These are phyloP conservation scores for Pterostichus niger DNA, from an alignment of 2,888 invertebrate species.

Conservation along the genomic window DNA sequence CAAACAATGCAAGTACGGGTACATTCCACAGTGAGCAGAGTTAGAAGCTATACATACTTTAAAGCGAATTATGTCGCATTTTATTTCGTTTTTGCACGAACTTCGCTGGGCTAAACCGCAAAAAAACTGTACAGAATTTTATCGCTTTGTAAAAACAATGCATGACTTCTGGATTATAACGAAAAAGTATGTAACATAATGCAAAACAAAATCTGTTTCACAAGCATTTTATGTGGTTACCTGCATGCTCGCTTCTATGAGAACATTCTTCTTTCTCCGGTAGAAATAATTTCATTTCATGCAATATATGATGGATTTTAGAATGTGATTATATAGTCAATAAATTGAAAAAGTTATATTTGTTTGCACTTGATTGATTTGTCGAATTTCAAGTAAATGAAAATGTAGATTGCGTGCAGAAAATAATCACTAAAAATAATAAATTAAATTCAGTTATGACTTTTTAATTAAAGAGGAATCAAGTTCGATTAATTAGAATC, in stretches of 20 bases:
- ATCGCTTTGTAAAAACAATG: conserved; percentile 20
- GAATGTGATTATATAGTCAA: neutral
- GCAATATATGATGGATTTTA: neutral
- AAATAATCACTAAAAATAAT: neutral
- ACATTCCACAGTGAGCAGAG: neutral
- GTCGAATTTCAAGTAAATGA: neutral
- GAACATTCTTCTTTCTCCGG: too few species aligned
- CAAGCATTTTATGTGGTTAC: conserved; percentile 2
- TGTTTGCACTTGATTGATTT: neutral
- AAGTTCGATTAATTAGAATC: too few species aligned
- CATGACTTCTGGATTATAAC: neutral
- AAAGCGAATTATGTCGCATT: conserved; percentile 8
- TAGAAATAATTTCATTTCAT: too few species aligned
- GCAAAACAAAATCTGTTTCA: neutral
- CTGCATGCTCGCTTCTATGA: neutral
- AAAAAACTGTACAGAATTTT: conserved; percentile 21
- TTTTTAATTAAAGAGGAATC: too few species aligned
- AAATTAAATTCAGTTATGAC: too few species aligned
- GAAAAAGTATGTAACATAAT: conserved; percentile 5
- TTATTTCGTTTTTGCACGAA: conserved; percentile 6
- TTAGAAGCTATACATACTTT: conserved; percentile 6
- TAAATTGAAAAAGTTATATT: conserved; percentile 4
- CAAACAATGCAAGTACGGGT: too few species aligned
- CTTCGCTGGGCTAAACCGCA: neutral
- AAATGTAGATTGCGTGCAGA: conserved; percentile 1